Conservation (phyloP, 2,888 invertebrate genomes). For the Tyria jacobaeae region DNA sequence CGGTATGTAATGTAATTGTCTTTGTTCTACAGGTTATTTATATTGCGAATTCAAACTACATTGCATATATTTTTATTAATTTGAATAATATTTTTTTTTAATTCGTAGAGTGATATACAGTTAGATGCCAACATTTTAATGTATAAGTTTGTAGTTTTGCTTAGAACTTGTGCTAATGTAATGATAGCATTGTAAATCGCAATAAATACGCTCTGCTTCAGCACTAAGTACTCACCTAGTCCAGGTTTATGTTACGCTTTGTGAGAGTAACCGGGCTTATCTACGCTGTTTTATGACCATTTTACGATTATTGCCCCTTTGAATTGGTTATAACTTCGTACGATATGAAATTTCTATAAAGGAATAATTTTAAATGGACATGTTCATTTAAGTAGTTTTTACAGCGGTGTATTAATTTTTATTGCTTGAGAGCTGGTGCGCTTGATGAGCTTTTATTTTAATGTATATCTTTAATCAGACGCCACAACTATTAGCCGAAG, state of each 20-base stretch:
- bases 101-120: background rate
- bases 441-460: conserved; percentile 44
- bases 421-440: conserved; percentile 51
- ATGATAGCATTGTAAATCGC: conserved; percentile 53
- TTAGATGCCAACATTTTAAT: background rate
- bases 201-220: conserved; percentile 60
- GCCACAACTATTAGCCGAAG: conserved; percentile 24
- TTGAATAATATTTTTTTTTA: too few species aligned
- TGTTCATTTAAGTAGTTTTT: conserved; percentile 78
- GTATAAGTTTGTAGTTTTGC: conserved; percentile 23
- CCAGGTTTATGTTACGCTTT: conserved; percentile 69
- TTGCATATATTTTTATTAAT: too few species aligned
- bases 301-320: conserved; percentile 83
- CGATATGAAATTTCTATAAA: conserved; percentile 84
- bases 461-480: conserved; percentile 37
- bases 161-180: conserved; percentile 44
- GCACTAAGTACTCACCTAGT: conserved; percentile 60
- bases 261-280: conserved; percentile 76
- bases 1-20: background rate
- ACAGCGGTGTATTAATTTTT: conserved; percentile 71
- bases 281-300: conserved; percentile 78
- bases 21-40: background rate
- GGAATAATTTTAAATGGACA: conserved; percentile 80
- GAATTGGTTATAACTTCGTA: conserved; percentile 82
- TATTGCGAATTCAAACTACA: background rate